Base-by-base conservation (phyloP, 2,888 invertebrate species). In the Amblyjoppa proteus region DNA sequence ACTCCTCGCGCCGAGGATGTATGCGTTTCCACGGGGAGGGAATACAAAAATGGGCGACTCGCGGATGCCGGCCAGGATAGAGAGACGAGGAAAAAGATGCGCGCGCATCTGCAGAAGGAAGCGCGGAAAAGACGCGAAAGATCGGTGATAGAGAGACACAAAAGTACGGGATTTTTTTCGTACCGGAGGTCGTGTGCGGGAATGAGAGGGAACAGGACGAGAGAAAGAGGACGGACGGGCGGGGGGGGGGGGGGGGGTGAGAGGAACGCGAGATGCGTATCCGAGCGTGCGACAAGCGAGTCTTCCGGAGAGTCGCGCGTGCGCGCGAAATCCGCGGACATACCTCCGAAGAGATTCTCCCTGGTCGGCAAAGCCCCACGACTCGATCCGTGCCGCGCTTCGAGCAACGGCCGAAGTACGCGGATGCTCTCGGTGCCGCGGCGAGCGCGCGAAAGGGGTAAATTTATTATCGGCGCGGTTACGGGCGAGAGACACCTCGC, bases 231-330 rank as follows among this genome's bases (percentile, higher is more conserved):
- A 49, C 20, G 20, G 20, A 20, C 20, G 20, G 20, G 6, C 0
- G 7, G 34, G 34, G 34, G 28, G 53, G 79, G 71, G 41, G 64
- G n/a, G n/a, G n/a, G n/a, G n/a, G n/a, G n/a, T n/a, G n/a, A n/a
- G 49, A 75, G 61, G 68, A 70, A 82, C 70, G 77, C 56, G 64
- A 83, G 80, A 83, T 81, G 83, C 83, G 84, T 86, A 80, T 86
- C 81, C 81, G 75, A 70, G 64, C 64, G 70, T 38, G 56, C 56
- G 68, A 73, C 80, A 34, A 80, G 61, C 61, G 76, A 45, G 28
- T 34, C 77, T 82, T 82, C 77, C 82, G 82, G 69, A 69, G 16
- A 34, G 64, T 49, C 53, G n/a, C 53, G 20, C 38, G 74, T 51
- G 16, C 69, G 45, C 45, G 76, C 74, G 75, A 75, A 61, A 81